phyloP scores from a whole-genome alignment of 2,888 invertebrate genomes.

The Pediacus dermestoides region DNA sequence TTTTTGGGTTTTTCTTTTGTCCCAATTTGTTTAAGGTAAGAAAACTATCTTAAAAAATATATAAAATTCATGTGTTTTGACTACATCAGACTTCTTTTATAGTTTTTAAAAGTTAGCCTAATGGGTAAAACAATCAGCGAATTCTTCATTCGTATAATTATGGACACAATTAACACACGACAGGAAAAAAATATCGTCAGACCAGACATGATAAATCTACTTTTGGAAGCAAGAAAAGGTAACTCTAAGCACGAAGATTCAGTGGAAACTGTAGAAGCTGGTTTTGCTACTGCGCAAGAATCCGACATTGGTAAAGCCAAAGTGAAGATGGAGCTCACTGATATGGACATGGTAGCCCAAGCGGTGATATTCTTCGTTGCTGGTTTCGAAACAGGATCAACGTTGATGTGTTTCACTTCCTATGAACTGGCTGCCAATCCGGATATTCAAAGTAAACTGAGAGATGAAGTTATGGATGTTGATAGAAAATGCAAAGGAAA shows the following conservation, averaged over 20 bases:
- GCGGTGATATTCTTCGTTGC: too few relatives aligned
- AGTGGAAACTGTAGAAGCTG: slow-evolving; percentile 17
- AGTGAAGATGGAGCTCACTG: too few relatives aligned
- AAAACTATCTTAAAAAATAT: slow-evolving; percentile 2
- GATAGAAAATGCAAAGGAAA: too few relatives aligned
- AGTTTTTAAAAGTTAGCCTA: slow-evolving; percentile 19
- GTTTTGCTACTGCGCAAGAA: slow-evolving; percentile 30
- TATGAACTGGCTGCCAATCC: too few relatives aligned
- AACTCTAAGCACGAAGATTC: slow-evolving; percentile 10
- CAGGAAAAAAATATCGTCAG: slow-evolving; percentile 28
- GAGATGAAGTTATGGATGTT: too few relatives aligned
- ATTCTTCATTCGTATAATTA: slow-evolving; percentile 23
- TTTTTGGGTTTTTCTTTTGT: slow-evolving; percentile 11
- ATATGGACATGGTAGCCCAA: too few relatives aligned
- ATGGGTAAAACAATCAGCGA: slow-evolving; percentile 12
- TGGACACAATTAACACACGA: slow-evolving; percentile 25
- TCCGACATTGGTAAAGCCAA: slow-evolving; percentile 39
- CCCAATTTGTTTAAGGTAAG: neutral
- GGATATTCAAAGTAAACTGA: too few relatives aligned
- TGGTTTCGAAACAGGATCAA: too few relatives aligned
- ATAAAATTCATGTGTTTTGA: too few relatives aligned
- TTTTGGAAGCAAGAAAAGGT: slow-evolving; percentile 55
- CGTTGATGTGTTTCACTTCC: too few relatives aligned
- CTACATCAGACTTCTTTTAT: too few relatives aligned
- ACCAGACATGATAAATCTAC: slow-evolving; percentile 53